phyloP scores from a whole-genome alignment of 2,113 vertebrate species.

The Zonotrichia leucophrys region DNA sequence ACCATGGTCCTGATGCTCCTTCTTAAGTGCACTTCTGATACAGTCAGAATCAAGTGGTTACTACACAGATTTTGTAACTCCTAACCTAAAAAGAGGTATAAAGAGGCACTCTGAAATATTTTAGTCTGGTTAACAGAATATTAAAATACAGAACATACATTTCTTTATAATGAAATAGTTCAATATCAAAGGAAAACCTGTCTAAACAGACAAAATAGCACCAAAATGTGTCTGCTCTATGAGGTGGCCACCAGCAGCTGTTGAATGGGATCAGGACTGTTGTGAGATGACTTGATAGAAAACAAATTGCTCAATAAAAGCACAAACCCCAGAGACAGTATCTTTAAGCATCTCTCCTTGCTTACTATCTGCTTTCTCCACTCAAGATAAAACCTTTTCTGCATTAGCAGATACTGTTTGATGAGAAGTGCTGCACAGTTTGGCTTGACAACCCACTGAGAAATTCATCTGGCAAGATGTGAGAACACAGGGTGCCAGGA shows the following conservation, averaged over 20 bases:
- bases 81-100: neutral
- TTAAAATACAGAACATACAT: neutral
- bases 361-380: neutral
- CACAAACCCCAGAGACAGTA: neutral
- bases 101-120: neutral
- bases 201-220: conserved; percentile 25
- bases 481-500: neutral
- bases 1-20: fast-evolving
- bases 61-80: neutral
- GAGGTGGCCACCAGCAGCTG: neutral
- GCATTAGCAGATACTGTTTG: neutral
- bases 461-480: neutral
- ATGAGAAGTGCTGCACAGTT: neutral
- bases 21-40: neutral
- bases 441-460: neutral
- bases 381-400: neutral
- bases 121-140: neutral
- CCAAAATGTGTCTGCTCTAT: neutral
- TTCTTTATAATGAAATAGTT: neutral
- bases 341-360: neutral
- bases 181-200: neutral
- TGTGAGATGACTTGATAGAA: neutral
- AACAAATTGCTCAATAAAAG: neutral
- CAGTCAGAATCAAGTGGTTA: neutral
- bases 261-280: neutral